Evolutionary conservation across 2,888 invertebrate species (phyloP), one percentile per base, ranked within the genome.

Genomic region (Cecidostiba fungosa): DNA sequence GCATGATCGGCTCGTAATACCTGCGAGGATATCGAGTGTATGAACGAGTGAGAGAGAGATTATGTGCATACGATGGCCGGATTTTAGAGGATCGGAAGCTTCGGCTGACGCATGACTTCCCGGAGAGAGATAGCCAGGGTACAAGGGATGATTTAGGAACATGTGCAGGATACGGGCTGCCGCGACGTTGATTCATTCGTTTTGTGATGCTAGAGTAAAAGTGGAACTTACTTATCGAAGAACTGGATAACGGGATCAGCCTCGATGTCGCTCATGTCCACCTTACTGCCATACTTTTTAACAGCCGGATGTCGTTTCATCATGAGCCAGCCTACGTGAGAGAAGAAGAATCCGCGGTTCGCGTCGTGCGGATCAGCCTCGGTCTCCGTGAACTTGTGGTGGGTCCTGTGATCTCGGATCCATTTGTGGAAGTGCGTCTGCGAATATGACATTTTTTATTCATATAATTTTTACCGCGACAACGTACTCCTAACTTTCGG

Each of bases 281-380:
- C 94, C 90, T 95, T 95, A 81, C 94, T 95, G 39, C 98, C 98
- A 90, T 97, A 96, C 32, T 94, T 94, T 77, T 96, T 94, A 1
- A 99, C 98, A 74, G 97, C 96, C 0, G 98, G 98, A 92, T 98
- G 98, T 92, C 98, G 98, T 90, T 96, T 95, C 96, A 97, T 96
- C 96, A 97, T 97, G 66, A 99, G 94, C 99, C 99, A 99, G 32
- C 99, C 99, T 69, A 98, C 96, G 92, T 99, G 99, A 0, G 98
- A 95, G 94, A 98, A 99, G 94, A 98, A 98, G 94, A 99, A 98
- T 0, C 98, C 98, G 8, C 97, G 95, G 85, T 95, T 95, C 0
- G 96, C 96, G 92, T 98, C 96, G 92, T 98, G 98, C 0, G 98
- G 98, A 93, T 98, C 98, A 0, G 97, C 97, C 84, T 96, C 94